Base-by-base conservation (phyloP, 92 coral and sea anemone species). In the Umimayanthus kanabou region DNA sequence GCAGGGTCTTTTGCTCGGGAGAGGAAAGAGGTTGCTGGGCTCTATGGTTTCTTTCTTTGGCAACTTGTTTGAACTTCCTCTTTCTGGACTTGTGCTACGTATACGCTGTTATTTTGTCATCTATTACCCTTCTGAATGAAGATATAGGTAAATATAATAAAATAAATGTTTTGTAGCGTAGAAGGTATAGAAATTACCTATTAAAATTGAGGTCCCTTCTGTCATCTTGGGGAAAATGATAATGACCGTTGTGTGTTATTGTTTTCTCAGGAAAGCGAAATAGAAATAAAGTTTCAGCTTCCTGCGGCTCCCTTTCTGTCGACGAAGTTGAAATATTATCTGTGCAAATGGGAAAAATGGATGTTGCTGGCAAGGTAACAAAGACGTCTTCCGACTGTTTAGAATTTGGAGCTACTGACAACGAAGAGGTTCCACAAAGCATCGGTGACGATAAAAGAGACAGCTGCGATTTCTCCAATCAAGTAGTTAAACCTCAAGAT, bases 251-350 rank as follows among this genome's bases (percentile, higher is more conserved):
- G 2, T 75, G 42, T 30, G 9, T 49, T 43, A 20, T 61, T 61
- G 26, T 42, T 83, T 40, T 47, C 64, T 47, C n/a, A 83, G 87
- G 78, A 83, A 83, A 83, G 57, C 78, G 77, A n/a, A 83, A 22
- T 3, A 83, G 71, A 26, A 45, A 26, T 4, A 83, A 70, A 70
- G 58, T 30, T 2, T 18, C 39, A 28, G 43, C 26, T n/a, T 71
- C 87, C n/a, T 23, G 66, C 30, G 42, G 45, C 40, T 13, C 65
- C 9, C 77, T 20, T 7, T 29, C 25, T 40, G 50, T 30, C 20
- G 79, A 75, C 20, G 79, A 75, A 37, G 28, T 43, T 33, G 79
- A 75, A 6, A 15, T 16, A 39, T 16, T 75, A 20, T 5, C 53
- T 39, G 50, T n/a, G n/a, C 79, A 75, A n/a, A 75, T 75, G 79